These are phyloP conservation scores for Elachura formosa DNA, from an alignment of 2,113 vertebrate genomes.

Conservation along the genomic window DNA sequence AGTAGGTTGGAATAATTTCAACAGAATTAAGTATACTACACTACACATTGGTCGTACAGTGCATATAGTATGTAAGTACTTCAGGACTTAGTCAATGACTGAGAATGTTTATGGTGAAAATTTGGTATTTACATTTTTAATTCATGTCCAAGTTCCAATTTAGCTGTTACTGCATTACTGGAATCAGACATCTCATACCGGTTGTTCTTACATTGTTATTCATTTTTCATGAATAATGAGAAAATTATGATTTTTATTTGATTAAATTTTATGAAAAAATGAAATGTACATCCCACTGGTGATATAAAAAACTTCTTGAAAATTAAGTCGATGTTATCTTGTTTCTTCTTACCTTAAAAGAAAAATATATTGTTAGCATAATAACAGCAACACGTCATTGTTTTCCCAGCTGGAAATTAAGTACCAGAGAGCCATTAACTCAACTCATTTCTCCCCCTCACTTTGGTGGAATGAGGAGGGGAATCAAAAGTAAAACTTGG, in stretches of 20 bases:
- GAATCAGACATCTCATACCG: not conserved
- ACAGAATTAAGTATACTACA: not conserved
- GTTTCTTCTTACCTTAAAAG: not conserved
- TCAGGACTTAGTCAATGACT: not conserved
- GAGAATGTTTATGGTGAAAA: not conserved
- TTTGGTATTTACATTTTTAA: not conserved
- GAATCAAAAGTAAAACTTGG: not conserved
- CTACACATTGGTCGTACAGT: not conserved
- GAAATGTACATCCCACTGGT: fast-evolving
- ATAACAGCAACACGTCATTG: not conserved
- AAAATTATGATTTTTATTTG: not conserved
- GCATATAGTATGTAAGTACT: not conserved
- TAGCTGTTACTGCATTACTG: not conserved
- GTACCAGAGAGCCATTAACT: not conserved
- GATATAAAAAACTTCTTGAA: not conserved
- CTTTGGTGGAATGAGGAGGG: not conserved
- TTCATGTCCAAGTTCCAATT: not conserved
- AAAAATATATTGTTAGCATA: not conserved
- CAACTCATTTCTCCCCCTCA: fast-evolving
- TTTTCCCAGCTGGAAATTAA: not conserved
- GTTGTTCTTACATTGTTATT: not conserved
- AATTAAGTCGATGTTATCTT: not conserved
- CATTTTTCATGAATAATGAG: not conserved
- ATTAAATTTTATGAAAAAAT: not conserved
- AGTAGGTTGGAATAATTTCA: not conserved